These are phyloP conservation scores for Alectura lathami DNA, from an alignment of 2,113 vertebrate species.

Conservation along the genomic window DNA sequence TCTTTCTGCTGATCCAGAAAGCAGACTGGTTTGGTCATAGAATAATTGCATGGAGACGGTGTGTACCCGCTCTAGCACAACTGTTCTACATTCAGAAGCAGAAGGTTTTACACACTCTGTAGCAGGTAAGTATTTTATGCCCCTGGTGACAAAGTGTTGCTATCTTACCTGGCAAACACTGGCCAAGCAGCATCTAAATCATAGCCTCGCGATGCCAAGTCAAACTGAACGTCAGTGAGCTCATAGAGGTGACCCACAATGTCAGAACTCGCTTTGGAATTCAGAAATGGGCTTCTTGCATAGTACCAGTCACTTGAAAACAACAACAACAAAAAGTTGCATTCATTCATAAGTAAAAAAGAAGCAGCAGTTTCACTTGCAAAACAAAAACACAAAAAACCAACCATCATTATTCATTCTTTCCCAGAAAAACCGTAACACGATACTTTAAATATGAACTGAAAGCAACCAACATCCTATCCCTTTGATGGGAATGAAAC, in stretches of 20 bases:
- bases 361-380: neutral
- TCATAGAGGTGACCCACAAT: slow-evolving; percentile 93
- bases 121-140: neutral
- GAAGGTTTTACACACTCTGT: neutral
- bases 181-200: slow-evolving; percentile 94
- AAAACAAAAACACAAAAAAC: neutral
- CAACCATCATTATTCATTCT: neutral
- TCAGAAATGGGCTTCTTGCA: slow-evolving; percentile 91
- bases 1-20: neutral
- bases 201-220: slow-evolving; percentile 88
- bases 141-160: neutral
- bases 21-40: neutral
- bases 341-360: neutral
- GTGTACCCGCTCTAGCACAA: neutral
- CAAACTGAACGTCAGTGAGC: slow-evolving; percentile 92
- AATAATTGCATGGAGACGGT: neutral
- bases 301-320: slow-evolving; percentile 93
- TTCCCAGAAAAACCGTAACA: neutral
- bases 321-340: neutral
- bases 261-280: slow-evolving; percentile 86
- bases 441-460: neutral
- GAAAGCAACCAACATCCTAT: neutral
- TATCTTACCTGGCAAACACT: slow-evolving; percentile 87
- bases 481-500: neutral
- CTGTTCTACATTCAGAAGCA: neutral